Evolutionary conservation across 2,888 invertebrate species (phyloP), one percentile per base, ranked within the genome.

Genomic region (Gibbula magus): DNA sequence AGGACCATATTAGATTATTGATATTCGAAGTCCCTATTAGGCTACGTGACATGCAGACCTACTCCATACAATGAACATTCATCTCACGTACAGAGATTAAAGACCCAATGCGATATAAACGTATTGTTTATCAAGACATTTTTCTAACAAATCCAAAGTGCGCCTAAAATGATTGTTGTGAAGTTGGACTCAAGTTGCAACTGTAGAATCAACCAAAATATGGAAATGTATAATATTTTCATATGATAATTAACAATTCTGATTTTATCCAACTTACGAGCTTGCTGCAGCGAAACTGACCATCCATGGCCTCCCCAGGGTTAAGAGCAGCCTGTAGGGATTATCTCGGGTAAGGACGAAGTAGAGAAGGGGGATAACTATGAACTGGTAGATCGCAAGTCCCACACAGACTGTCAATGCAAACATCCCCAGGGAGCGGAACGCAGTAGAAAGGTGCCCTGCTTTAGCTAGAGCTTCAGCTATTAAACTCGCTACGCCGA

Each of bases 261-360:
- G 7, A 56, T 8, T 22, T n/a, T n/a, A n/a, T n/a, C n/a, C 3
- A 35, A 87, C 88, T 82, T 84, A 89, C 89, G 89, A 87, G 81
- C 88, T 88, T 0, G 86, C 85, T 0, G 89, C 83, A 2, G 88
- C 89, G 56, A 89, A 86, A 4, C 81, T 86, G 45, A 89, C 88
- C 83, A 89, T 84, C 75, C 86, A 85, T 0, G 89, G 85, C 32
- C 87, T 81, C 29, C 87, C 82, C 20, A 89, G 82, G 5, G 86
- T 83, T 4, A 82, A 74, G 54, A 89, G 75, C 74, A 89, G 87
- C 3, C 77, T 10, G 79, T 75, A 87, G 0, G 88, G 86, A 61
- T 87, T 88, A 10, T 32, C 77, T 16, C 86, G 78, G 10, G 81
- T 75, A 35, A 84, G 52, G 5, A 81, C 20, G 75, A 86, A 86